Evolutionary conservation across 2,888 invertebrate species (phyloP).

Genomic region (Cheiracanthium punctorium): DNA sequence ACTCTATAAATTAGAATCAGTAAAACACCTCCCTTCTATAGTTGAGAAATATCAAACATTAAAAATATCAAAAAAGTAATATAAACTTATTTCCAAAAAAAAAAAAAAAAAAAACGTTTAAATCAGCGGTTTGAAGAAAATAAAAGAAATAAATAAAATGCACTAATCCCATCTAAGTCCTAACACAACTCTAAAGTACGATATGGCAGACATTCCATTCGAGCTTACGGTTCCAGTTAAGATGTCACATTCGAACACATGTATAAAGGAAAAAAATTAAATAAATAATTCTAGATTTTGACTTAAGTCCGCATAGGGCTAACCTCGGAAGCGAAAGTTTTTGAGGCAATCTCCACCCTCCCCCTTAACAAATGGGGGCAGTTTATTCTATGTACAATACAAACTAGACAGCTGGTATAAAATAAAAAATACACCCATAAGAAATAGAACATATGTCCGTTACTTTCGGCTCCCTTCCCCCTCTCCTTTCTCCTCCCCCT

Average conservation of each 20-base stretch:
- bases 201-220: no score
- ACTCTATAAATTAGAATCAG: no score
- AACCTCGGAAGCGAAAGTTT: constrained; percentile 3
- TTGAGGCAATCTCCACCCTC: neutral
- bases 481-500: neutral
- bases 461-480: constrained; percentile 40
- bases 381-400: neutral
- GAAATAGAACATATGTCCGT: constrained; percentile 57
- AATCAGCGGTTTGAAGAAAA: no score
- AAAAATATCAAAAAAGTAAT: no score
- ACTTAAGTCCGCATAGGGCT: neutral
- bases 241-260: neutral
- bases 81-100: no score
- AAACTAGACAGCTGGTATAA: constrained; percentile 5
- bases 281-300: neutral
- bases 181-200: no score
- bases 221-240: no score
- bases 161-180: no score
- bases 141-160: no score
- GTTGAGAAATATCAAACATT: no score
- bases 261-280: neutral
- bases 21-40: no score
- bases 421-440: constrained; percentile 12
- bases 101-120: no score
- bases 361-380: neutral